These are phyloP conservation scores for Seriola aureovittata DNA, from an alignment of 2,113 vertebrate genomes.

Conservation along the genomic window DNA sequence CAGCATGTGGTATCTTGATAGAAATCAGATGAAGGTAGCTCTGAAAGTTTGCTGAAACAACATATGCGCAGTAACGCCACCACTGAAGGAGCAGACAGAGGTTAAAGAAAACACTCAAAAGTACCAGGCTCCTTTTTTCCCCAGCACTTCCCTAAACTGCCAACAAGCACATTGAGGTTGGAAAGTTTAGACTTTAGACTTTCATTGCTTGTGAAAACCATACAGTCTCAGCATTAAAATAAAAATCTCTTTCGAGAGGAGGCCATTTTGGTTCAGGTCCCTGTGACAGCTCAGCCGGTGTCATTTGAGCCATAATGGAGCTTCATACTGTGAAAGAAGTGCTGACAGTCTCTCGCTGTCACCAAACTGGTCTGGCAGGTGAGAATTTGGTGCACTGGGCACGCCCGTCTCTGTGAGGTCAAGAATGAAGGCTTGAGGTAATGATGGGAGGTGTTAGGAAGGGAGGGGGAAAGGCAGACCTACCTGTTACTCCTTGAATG, in stretches of 20 bases:
- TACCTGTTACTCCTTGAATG: constrained; percentile 31
- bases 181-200: neutral
- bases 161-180: neutral
- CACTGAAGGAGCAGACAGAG: too few relatives aligned
- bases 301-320: constrained; percentile 40
- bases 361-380: constrained; percentile 77
- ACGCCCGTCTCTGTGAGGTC: constrained; percentile 48
- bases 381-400: constrained; percentile 42
- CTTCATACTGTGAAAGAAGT: constrained; percentile 8
- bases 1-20: neutral
- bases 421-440: constrained; percentile 48
- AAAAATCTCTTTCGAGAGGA: neutral
- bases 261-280: constrained; percentile 4
- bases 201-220: neutral
- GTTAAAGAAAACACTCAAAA: too few relatives aligned
- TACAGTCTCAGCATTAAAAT: too few relatives aligned
- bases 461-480: neutral
- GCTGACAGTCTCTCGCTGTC: constrained; percentile 1
- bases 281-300: constrained; percentile 35
- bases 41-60: too few relatives aligned
- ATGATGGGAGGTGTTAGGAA: constrained; percentile 44
- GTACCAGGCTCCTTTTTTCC: too few relatives aligned
- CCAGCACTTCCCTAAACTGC: neutral
- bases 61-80: too few relatives aligned
- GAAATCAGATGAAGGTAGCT: neutral